A percentile compares a stretch with the other conserved stretches of the same genome.
Evolutionary conservation across 2,888 invertebrate genomes (phyloP).

Genomic region (Fragum fragum): DNA sequence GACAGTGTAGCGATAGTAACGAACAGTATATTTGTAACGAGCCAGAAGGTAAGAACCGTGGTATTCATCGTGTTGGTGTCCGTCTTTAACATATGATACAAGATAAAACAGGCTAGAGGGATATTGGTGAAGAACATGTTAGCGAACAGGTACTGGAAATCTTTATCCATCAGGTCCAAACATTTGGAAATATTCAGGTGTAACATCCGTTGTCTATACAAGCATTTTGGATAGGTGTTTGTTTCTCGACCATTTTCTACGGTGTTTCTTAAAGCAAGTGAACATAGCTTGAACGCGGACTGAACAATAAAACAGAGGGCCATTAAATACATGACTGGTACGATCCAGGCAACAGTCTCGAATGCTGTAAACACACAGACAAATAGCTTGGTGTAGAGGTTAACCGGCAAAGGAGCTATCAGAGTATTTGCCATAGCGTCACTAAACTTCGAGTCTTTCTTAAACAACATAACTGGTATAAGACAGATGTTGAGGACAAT

Average conservation of each 20-base stretch:
- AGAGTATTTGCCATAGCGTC: background rate
- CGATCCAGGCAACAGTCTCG: conserved; percentile 22
- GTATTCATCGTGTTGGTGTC: background rate
- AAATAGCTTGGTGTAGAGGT: conserved; percentile 9
- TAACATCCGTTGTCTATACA: conserved; percentile 26
- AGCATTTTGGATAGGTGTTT: conserved; percentile 23
- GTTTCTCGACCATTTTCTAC: background rate
- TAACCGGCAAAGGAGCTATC: conserved; percentile 22
- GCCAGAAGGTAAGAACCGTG: conserved; percentile 20
- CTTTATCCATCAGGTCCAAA: conserved; percentile 37
- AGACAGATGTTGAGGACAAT: background rate
- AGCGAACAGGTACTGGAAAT: conserved; percentile 34
- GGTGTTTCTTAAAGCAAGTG: background rate
- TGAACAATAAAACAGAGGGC: conserved; percentile 1
- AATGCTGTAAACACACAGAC: conserved; percentile 1
- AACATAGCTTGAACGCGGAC: conserved; percentile 15
- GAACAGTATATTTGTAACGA: background rate
- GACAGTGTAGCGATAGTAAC: conserved; percentile 4
- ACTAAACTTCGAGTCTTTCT: conserved; percentile 8
- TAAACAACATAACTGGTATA: background rate
- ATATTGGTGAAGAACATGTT: conserved; percentile 31
- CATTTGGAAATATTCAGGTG: conserved; percentile 40
- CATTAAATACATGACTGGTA: conserved; percentile 1
- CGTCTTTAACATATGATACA: conserved; percentile 23
- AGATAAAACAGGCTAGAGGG: conserved; percentile 34